These are phyloP conservation scores for Dryobates pubescens DNA, from an alignment of 2,797 vertebrate genomes.

Conservation along the genomic window DNA sequence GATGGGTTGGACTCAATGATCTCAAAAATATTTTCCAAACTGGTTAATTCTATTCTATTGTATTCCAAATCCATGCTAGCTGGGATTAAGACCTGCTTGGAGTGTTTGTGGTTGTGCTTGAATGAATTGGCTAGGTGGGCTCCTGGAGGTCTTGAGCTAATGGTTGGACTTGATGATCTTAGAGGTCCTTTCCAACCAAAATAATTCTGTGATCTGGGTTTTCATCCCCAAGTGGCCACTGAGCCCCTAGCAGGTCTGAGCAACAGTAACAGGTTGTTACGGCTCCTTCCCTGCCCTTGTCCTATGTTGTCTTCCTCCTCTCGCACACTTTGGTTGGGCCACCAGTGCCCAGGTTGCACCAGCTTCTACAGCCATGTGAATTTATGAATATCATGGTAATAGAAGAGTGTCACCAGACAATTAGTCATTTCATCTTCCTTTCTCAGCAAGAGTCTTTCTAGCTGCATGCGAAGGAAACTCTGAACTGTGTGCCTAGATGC, in stretches of 20 bases:
- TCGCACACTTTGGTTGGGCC: rapidly evolving
- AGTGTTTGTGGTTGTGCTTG: too few relatives aligned
- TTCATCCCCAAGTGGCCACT: rapidly evolving
- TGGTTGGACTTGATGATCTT: too few relatives aligned
- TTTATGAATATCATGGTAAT: not conserved
- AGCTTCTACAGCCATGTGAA: not conserved
- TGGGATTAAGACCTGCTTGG: too few relatives aligned
- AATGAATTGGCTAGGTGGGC: too few relatives aligned
- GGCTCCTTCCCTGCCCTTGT: not conserved
- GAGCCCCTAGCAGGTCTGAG: not conserved
- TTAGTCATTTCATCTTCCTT: not conserved
- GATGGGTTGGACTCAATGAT: too few relatives aligned
- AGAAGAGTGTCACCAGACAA: not conserved
- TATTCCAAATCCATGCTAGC: too few relatives aligned
- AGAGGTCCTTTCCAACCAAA: too few relatives aligned
- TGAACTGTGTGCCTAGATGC: not conserved
- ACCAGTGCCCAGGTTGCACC: not conserved
- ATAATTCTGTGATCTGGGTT: too few relatives aligned
- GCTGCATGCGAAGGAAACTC: not conserved
- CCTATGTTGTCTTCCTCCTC: not conserved
- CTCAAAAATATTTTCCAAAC: too few relatives aligned
- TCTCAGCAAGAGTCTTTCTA: not conserved
- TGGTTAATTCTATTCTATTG: too few relatives aligned
- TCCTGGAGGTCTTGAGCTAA: too few relatives aligned
- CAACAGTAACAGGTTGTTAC: not conserved